Percentiles rank a stretch among this genome's conserved stretches.
Evolutionary conservation across 2,113 vertebrate genomes (phyloP).

Genomic region (Tachuris rubrigastra): DNA sequence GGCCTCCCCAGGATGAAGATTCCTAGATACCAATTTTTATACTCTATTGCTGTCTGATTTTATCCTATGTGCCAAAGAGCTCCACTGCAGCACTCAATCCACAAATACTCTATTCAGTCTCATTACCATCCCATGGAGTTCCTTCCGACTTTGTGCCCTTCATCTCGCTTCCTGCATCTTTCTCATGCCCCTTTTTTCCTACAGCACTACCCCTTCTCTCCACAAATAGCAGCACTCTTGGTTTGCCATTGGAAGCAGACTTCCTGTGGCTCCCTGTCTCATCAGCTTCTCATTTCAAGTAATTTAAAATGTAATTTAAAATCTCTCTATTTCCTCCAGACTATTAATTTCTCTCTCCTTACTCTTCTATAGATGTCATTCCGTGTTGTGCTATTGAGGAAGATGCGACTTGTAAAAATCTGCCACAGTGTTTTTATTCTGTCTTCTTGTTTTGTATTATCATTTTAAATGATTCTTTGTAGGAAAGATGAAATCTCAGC

Average conservation of each 20-base stretch:
- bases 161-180: constrained; percentile 49
- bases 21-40: background rate
- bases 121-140: constrained; percentile 35
- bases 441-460: constrained; percentile 9
- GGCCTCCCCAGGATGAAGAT: constrained; percentile 1
- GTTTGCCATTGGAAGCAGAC: constrained; percentile 60
- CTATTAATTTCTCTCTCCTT: constrained; percentile 65
- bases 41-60: background rate
- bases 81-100: background rate
- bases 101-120: background rate
- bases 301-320: constrained; percentile 70
- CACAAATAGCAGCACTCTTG: constrained; percentile 69
- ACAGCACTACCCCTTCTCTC: constrained; percentile 51
- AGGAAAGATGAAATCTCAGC: constrained; percentile 41
- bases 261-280: constrained; percentile 62
- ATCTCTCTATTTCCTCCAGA: constrained; percentile 61
- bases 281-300: constrained; percentile 66
- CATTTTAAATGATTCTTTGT: constrained; percentile 54
- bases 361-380: constrained; percentile 42
- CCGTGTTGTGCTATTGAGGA: background rate
- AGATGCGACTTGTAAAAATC: constrained; percentile 5
- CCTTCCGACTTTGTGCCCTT: constrained; percentile 47
- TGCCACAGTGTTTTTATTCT: constrained; percentile 27
- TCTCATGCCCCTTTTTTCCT: constrained; percentile 27
- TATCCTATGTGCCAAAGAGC: background rate